Percentiles rank a stretch among this genome's conserved stretches.
Evolutionary conservation across 2,888 invertebrate genomes (phyloP).

Genomic region (Tiliacea aurago): DNA sequence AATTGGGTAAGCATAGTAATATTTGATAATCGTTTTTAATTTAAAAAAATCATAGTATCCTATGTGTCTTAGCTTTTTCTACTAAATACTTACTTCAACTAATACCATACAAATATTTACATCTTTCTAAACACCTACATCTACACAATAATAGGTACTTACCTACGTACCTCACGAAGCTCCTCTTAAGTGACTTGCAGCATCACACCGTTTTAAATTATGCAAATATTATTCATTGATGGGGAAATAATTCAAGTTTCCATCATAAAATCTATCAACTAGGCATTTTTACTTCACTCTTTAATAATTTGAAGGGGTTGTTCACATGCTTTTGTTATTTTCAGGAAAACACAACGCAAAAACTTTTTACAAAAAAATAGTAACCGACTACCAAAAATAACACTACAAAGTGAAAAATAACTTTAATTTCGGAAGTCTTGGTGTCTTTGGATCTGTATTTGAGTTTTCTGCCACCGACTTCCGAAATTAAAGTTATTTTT

Average conservation of each 20-base stretch:
- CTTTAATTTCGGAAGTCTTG: too few relatives aligned
- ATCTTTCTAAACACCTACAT: background rate
- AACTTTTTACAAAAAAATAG: too few relatives aligned
- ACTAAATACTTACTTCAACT: background rate
- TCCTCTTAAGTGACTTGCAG: slow-evolving; percentile 26
- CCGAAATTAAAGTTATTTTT: too few relatives aligned
- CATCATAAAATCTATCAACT: slow-evolving; percentile 29
- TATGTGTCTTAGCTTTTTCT: background rate
- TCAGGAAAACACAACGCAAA: background rate
- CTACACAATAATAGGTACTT: background rate
- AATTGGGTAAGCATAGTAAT: background rate
- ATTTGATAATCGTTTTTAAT: background rate
- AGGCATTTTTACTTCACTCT: slow-evolving; percentile 28
- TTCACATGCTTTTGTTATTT: slow-evolving; percentile 3
- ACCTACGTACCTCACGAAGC: background rate
- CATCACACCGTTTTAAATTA: slow-evolving; percentile 48
- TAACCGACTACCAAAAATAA: too few relatives aligned
- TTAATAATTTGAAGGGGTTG: background rate
- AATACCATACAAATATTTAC: background rate
- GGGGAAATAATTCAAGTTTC: slow-evolving; percentile 40
- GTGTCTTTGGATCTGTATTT: too few relatives aligned
- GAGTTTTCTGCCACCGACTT: too few relatives aligned
- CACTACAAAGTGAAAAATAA: too few relatives aligned
- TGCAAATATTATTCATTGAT: slow-evolving; percentile 59
- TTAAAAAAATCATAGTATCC: too few relatives aligned